These are phyloP conservation scores for Caenorhabditis sp. DNA, from an alignment of 2,888 invertebrate species.

Conservation along the genomic window DNA sequence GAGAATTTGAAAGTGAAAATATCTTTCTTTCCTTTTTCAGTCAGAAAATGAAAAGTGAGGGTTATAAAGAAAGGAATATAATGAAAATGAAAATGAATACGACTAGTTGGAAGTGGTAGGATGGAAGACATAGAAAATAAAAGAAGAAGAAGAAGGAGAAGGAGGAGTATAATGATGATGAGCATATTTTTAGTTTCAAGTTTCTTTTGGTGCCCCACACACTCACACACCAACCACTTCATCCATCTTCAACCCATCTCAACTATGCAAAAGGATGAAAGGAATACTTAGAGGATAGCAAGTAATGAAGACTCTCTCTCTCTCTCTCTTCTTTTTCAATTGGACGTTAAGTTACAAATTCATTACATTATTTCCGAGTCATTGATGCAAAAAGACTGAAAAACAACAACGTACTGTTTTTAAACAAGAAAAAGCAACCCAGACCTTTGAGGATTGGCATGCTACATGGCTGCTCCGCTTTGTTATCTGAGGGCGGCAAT, in stretches of 20 bases:
- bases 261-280: slow-evolving; percentile 53
- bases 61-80: not conserved
- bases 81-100: slow-evolving; percentile 21
- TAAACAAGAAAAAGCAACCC: slow-evolving; percentile 8
- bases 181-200: slow-evolving; percentile 47
- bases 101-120: slow-evolving; percentile 4
- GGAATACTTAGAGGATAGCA: slow-evolving; percentile 38
- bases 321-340: not conserved
- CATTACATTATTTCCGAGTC: not conserved
- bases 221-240: slow-evolving; percentile 7
- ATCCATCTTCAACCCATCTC: slow-evolving; percentile 50
- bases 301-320: slow-evolving; percentile 31
- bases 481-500: slow-evolving; percentile 50
- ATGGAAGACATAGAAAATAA: not conserved
- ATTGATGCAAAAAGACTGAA: not conserved
- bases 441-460: slow-evolving; percentile 41
- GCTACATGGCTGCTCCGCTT: slow-evolving; percentile 41
- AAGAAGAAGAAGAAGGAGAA: not conserved
- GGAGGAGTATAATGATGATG: slow-evolving; percentile 35
- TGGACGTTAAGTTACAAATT: slow-evolving; percentile 3
- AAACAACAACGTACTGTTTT: slow-evolving; percentile 1
- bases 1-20: too few species aligned
- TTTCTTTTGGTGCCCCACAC: slow-evolving; percentile 19
- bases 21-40: too few species aligned
- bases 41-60: not conserved